Base-by-base conservation (phyloP, 2,797 vertebrate species). In the Coilia nasus region DNA sequence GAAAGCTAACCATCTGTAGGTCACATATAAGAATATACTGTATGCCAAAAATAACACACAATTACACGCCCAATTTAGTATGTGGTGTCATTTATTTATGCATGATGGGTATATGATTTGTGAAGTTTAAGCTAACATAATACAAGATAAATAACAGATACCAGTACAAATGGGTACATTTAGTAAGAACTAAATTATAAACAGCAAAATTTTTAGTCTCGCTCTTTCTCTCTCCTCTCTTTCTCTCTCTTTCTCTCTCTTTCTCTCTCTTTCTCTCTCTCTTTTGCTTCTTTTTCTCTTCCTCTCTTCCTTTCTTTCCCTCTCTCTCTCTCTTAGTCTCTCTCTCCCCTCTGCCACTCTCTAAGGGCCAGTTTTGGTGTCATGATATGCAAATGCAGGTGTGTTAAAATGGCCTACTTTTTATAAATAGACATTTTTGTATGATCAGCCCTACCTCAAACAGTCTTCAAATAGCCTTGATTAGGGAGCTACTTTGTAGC, bases 341-440 rank as follows among this genome's bases (percentile, higher is more conserved):
- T 87, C 86, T 57, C 83, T 89, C 62, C 85, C 88, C 84, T 12
- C 83, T 84, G 86, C 90, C 88, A 92, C 84, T 88, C 83, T 92
- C 87, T 35, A 89, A 88, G 82, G 86, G 78, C 82, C 84, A 78
- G 28, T 54, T 54, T 57, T 47, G 67, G 88, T 82, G 84, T 78
- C 84, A 85, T 83, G 56, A 57, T 78, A 84, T 85, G 88, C 84
- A 88, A 86, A 88, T 85, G 41, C 41, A 46, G 50, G 54, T 81
- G 82, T 84, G 84, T 23, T 85, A 81, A 85, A 25, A 71, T 57
- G 84, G 25, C 86, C 83, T 87, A 85, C 54, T 81, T 88, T 81
- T 85, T 85, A 88, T 83, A 88, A 88, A 85, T 88, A 88, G 85
- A 88, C 60, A 71, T 83, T 60, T 84, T 71, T 85, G 60, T 87